These are phyloP conservation scores for Pomatorhinus ruficollis DNA, from an alignment of 2,113 vertebrate species.

Conservation along the genomic window DNA sequence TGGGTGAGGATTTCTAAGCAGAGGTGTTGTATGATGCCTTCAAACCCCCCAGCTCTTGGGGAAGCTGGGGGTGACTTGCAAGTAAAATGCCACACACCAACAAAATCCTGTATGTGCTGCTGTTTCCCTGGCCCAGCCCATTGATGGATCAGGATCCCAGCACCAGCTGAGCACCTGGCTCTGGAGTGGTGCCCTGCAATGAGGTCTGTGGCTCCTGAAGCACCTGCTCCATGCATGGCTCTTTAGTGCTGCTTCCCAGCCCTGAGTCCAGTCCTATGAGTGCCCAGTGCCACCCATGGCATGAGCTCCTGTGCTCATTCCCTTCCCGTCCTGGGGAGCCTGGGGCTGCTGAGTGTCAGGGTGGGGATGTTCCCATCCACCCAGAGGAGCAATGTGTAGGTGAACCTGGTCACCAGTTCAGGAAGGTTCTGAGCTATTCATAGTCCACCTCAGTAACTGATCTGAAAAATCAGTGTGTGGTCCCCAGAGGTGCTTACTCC, in stretches of 20 bases:
- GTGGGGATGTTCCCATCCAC: neutral
- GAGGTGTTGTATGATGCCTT: neutral
- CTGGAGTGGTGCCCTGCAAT: fast-evolving
- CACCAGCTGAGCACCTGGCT: neutral
- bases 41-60: neutral
- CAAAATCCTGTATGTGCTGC: neutral
- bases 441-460: fast-evolving
- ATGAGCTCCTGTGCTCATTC: neutral
- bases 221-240: fast-evolving
- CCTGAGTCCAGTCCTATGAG: neutral
- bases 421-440: neutral
- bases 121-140: neutral
- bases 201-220: neutral
- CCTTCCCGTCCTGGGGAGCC: neutral
- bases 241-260: neutral
- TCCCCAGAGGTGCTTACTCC: neutral
- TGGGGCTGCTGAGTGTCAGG: neutral
- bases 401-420: neutral
- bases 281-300: no score
- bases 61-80: neutral
- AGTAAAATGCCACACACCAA: neutral
- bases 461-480: neutral
- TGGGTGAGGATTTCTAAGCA: neutral
- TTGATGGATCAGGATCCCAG: neutral
- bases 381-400: neutral